A percentile compares a stretch with the other conserved stretches of the same genome.
phyloP scores from a whole-genome alignment of 2,113 vertebrate genomes.

The Lagopus leucura region DNA sequence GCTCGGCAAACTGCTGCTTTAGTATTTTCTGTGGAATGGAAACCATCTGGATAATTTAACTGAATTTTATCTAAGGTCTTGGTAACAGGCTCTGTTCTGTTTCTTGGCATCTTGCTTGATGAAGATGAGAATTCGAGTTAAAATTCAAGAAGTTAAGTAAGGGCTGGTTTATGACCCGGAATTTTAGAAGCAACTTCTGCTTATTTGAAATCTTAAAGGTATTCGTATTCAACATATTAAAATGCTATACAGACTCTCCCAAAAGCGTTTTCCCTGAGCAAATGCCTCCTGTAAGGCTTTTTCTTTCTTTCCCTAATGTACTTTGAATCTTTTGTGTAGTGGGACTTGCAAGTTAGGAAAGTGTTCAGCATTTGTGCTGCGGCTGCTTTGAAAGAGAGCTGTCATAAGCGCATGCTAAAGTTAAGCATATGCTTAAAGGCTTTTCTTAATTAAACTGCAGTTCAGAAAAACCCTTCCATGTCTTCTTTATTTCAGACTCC shows the following conservation, averaged over 20 bases:
- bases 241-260: neutral
- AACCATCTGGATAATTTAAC: constrained; percentile 67
- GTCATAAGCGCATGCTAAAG: neutral
- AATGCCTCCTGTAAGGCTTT: neutral
- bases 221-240: neutral
- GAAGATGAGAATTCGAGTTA: neutral
- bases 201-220: neutral
- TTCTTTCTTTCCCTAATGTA: neutral
- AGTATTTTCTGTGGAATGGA: constrained; percentile 68
- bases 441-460: neutral
- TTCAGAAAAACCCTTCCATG: neutral
- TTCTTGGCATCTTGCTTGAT: neutral
- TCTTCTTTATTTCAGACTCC: neutral
- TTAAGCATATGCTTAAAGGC: constrained; percentile 13
- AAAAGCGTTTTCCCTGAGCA: neutral
- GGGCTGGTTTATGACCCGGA: neutral
- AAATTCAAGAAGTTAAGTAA: neutral
- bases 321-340: neutral
- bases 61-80: constrained; percentile 13
- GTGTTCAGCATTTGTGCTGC: neutral
- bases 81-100: constrained; percentile 36
- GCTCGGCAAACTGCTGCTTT: constrained; percentile 59
- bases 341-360: neutral
- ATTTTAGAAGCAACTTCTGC: neutral
- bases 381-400: neutral